Evolutionary conservation across 2,113 vertebrate species (phyloP).

Genomic region (Pandion haliaetus): DNA sequence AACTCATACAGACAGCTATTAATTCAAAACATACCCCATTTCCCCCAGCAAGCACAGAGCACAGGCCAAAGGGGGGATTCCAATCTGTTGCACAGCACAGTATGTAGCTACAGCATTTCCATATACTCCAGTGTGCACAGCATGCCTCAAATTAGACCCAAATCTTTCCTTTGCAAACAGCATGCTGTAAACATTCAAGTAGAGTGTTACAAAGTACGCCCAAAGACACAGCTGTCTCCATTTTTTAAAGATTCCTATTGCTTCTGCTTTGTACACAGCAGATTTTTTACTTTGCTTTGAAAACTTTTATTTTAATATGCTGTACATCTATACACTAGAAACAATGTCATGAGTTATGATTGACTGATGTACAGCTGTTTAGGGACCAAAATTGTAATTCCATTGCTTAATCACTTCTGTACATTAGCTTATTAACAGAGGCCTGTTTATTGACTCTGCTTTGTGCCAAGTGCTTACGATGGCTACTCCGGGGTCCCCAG

Average conservation of each 20-base stretch:
- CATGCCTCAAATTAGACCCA: constrained; percentile 16
- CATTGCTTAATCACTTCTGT: neutral
- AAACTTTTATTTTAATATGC: neutral
- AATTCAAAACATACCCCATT: neutral
- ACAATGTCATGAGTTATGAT: neutral
- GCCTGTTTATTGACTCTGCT: constrained; percentile 29
- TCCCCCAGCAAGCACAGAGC: neutral
- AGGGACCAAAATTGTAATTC: neutral
- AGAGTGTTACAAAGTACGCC: neutral
- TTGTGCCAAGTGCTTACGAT: constrained; percentile 4
- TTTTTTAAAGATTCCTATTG: neutral
- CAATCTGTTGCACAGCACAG: constrained; percentile 11
- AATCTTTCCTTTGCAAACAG: neutral
- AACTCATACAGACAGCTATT: neutral
- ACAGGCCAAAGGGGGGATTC: neutral
- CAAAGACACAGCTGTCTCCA: neutral
- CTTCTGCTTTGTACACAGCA: fast-evolving
- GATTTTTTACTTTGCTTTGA: neutral
- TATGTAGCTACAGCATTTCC: neutral
- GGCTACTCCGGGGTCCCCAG: neutral
- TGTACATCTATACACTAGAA: neutral
- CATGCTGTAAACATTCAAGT: neutral
- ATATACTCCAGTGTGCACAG: neutral
- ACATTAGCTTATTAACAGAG: constrained; percentile 32
- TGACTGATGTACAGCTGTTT: constrained; percentile 1